Evolutionary conservation across 2,888 invertebrate genomes (phyloP), one percentile per base, ranked within the genome.

Genomic region (Euproctis similis): DNA sequence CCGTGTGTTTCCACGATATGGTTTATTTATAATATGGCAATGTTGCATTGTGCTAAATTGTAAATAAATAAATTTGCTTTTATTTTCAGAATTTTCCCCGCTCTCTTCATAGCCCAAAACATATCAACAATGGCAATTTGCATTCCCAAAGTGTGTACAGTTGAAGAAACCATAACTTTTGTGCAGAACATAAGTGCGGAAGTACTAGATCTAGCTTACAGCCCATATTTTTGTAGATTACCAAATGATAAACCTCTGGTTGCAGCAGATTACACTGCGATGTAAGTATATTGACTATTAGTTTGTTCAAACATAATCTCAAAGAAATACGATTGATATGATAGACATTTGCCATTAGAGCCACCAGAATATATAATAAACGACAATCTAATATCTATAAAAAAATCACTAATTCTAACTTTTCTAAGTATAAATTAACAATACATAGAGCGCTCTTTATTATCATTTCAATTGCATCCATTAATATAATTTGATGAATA

Each of bases 161-260:
- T 60, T 0, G 43, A 34, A 1, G 53, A 67, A 37, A 62, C 63
- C 0, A 18, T 69, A 0, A 38, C 58, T 9, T 63, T 53, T 34
- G 27, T 63, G 3, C 52, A 57, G 24, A 33, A 49, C 0, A n/a
- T n/a, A n/a, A 30, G 24, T 1, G 23, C 54, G 10, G 34, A 48
- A 0, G 39, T 44, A 16, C 6, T 61, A 2, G 59, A 71, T 29
- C 29, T 67, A 3, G 53, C 53, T 1, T 68, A 52, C 30, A 31
- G 28, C 0, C 69, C 70, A 26, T 47, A 48, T 12, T 73, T 50
- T 30, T 76, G 71, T 34, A 58, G 76, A 3, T 35, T 76, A 16
- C 72, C 74, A 0, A 52, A 64, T 17, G 75, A 75, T 29, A 75
- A 71, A 17, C 67, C 66, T 0, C 61, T 59, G 22, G 48, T 44